phyloP scores from a whole-genome alignment of 1,140 invertebrate genomes.

The Brachionus asplanchnoidis region DNA sequence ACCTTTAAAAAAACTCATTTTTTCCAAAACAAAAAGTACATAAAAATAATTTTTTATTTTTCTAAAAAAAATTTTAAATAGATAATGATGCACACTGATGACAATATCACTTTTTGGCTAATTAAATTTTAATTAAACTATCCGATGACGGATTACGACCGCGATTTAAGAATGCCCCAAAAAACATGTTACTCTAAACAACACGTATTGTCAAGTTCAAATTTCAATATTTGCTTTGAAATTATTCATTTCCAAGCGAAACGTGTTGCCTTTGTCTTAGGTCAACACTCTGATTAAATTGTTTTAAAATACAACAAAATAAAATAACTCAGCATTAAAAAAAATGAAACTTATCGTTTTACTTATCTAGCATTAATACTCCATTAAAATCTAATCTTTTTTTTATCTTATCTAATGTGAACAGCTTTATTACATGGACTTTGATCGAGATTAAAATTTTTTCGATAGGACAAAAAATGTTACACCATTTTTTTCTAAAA shows the following conservation, averaged over 20 bases:
- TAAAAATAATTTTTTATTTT: too few species aligned
- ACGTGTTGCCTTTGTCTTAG: neutral
- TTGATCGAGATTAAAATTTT: neutral
- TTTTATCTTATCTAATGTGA: conserved; percentile 15
- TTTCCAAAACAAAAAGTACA: too few species aligned
- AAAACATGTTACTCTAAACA: neutral
- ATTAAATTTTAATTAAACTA: neutral
- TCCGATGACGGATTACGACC: neutral
- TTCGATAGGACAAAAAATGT: neutral
- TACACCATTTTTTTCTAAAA: neutral
- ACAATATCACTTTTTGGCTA: neutral
- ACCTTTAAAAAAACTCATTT: too few species aligned
- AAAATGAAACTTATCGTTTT: neutral
- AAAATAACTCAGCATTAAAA: neutral
- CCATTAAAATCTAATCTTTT: conserved; percentile 1
- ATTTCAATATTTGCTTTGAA: neutral
- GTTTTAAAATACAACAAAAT: neutral
- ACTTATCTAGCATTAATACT: neutral
- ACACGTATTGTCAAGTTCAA: neutral
- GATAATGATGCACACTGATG: neutral
- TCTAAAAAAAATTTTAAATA: neutral
- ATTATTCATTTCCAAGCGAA: neutral
- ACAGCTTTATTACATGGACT: neutral
- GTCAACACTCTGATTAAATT: neutral
- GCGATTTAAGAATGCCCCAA: neutral